Conservation (phyloP, 2,888 invertebrate species). For the Lepetodrilus schrolli region DNA sequence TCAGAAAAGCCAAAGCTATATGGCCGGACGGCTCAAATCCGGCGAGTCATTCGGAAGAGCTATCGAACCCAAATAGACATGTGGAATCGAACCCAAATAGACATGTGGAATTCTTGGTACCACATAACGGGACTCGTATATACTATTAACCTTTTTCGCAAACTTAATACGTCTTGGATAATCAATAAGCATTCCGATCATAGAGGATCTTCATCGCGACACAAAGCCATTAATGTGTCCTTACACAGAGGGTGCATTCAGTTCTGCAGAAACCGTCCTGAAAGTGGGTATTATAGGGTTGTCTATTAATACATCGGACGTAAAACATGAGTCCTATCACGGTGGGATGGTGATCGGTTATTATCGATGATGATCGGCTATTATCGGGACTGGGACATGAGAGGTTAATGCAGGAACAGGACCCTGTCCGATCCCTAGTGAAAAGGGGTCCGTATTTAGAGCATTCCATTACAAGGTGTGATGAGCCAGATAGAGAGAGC, state of each 20-base stretch:
- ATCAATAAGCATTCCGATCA: constrained; percentile 1
- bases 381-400: background rate
- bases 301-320: background rate
- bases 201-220: background rate
- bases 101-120: background rate
- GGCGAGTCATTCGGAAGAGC: background rate
- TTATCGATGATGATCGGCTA: background rate
- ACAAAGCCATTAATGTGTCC: background rate
- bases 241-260: background rate
- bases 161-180: constrained; percentile 11
- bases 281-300: background rate
- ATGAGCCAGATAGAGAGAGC: background rate
- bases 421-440: background rate
- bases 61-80: background rate
- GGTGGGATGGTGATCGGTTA: background rate
- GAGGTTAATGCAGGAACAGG: background rate
- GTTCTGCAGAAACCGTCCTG: background rate
- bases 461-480: background rate
- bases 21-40: background rate
- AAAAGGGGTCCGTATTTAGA: background rate
- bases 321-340: no score
- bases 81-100: background rate
- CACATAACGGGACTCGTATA: background rate
- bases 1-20: background rate
- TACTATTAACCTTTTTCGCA: background rate